Percentiles rank a stretch among this genome's conserved stretches.
Conservation (phyloP, 1,140 invertebrate genomes). For the Eupristina koningsbergeri region DNA sequence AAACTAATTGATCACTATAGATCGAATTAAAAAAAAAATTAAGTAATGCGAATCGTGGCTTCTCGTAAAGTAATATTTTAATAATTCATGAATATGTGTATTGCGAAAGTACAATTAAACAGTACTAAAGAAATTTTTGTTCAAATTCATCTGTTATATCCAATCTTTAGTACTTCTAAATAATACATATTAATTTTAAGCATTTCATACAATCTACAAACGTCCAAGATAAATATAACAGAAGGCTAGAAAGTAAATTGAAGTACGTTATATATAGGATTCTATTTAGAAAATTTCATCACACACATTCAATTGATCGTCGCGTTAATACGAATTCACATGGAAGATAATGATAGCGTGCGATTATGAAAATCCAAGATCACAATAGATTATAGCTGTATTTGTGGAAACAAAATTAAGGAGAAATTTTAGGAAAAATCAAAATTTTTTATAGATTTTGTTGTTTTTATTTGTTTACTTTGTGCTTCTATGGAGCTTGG, state of each 20-base stretch:
- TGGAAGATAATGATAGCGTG: slow-evolving; percentile 20
- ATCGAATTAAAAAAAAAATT: neutral
- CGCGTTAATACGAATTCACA: neutral
- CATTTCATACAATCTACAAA: neutral
- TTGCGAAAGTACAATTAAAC: neutral
- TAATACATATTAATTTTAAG: neutral
- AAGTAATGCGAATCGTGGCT: neutral
- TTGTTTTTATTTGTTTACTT: neutral
- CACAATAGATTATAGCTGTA: neutral
- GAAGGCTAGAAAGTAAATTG: neutral
- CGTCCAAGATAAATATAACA: neutral
- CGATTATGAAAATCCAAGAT: slow-evolving; percentile 35
- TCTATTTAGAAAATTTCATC: slow-evolving; percentile 10
- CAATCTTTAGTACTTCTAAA: no score
- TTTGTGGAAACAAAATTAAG: neutral
- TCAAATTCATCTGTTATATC: no score
- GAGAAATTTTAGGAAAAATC: neutral
- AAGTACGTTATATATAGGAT: slow-evolving; percentile 17
- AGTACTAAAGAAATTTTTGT: neutral
- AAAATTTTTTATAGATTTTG: slow-evolving; percentile 6
- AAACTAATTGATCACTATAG: neutral
- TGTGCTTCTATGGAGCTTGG: no score
- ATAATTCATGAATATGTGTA: neutral
- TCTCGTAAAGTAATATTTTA: neutral
- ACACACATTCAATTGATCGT: slow-evolving; percentile 52